A percentile compares a stretch with the other conserved stretches of the same genome.
phyloP scores from a whole-genome alignment of 35 echinoderm and acorn worm genomes.

The Ptychodera flava region DNA sequence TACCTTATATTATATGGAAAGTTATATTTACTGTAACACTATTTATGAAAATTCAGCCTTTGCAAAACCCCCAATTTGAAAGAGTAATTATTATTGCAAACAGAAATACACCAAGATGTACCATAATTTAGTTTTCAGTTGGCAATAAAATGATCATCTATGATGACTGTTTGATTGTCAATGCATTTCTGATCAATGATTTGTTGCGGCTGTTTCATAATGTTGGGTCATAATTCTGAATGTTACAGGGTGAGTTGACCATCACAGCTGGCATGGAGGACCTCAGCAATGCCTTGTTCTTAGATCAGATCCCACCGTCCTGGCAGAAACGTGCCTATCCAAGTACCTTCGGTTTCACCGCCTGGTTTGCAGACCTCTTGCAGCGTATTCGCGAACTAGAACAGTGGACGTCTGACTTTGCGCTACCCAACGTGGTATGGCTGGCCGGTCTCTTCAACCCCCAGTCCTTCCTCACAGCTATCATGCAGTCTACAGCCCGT shows the following conservation, averaged over 20 bases:
- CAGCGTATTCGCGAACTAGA: conserved; percentile 91
- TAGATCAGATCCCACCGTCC: conserved; percentile 79
- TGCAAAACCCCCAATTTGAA: too few relatives aligned
- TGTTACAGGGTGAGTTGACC: conserved; percentile 84
- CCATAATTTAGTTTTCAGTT: too few relatives aligned
- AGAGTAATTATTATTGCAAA: too few relatives aligned
- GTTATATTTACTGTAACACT: too few relatives aligned
- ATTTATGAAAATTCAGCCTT: too few relatives aligned
- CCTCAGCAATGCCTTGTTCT: conserved; percentile 77
- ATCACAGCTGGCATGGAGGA: conserved; percentile 97
- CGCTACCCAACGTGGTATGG: conserved; percentile 84
- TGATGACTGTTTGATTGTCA: too few relatives aligned
- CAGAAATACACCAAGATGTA: too few relatives aligned
- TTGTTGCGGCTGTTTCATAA: too few relatives aligned
- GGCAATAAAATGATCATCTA: too few relatives aligned
- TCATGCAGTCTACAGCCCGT: conserved; percentile 99
- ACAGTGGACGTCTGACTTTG: conserved; percentile 94
- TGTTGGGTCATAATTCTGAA: too few relatives aligned
- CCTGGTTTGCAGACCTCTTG: conserved; percentile 87
- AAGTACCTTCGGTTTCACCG: conserved; percentile 59
- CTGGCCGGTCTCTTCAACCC: conserved; percentile 97
- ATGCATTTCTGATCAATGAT: too few relatives aligned
- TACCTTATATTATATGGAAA: too few relatives aligned
- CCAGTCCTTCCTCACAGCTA: conserved; percentile 96
- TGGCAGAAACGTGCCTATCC: conserved; percentile 94